These are phyloP conservation scores for Xiphorhynchus erythropygius DNA, from an alignment of 2,797 vertebrate genomes.

Conservation along the genomic window DNA sequence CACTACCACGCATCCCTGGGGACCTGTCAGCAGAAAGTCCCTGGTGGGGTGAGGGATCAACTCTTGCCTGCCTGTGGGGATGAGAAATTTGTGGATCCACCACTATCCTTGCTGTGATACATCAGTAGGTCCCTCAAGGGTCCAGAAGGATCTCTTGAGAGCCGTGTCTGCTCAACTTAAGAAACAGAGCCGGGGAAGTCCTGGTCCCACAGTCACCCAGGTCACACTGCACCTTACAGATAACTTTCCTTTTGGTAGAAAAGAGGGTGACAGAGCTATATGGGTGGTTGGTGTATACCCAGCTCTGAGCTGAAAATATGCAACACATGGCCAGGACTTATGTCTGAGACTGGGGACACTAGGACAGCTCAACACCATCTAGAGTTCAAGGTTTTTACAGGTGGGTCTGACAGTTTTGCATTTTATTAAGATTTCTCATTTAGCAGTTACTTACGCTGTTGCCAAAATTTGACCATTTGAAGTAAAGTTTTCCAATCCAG, in stretches of 20 bases:
- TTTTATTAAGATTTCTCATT: constrained; percentile 20
- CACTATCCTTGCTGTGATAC: fast-evolving
- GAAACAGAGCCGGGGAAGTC: not conserved
- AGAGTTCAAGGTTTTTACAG: constrained; percentile 13
- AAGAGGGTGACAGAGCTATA: not conserved
- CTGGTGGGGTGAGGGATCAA: not conserved
- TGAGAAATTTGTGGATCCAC: not conserved
- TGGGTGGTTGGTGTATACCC: not conserved
- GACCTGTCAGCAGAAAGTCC: not conserved
- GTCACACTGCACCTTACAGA: not conserved
- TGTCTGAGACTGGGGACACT: fast-evolving
- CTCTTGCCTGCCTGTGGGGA: not conserved
- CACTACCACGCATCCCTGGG: fast-evolving
- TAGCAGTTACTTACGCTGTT: not conserved
- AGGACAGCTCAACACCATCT: not conserved
- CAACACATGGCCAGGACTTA: not conserved
- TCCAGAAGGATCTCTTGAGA: not conserved
- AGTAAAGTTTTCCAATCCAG: constrained; percentile 42
- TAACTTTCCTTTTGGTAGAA: not conserved
- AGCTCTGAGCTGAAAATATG: not conserved
- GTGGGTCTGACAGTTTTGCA: not conserved
- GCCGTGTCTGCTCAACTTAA: not conserved
- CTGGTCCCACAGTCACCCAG: not conserved
- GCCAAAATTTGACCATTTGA: constrained; percentile 21
- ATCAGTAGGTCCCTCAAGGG: not conserved